phyloP scores from a whole-genome alignment of 2,113 vertebrate genomes.

The Gallinago undulata region DNA sequence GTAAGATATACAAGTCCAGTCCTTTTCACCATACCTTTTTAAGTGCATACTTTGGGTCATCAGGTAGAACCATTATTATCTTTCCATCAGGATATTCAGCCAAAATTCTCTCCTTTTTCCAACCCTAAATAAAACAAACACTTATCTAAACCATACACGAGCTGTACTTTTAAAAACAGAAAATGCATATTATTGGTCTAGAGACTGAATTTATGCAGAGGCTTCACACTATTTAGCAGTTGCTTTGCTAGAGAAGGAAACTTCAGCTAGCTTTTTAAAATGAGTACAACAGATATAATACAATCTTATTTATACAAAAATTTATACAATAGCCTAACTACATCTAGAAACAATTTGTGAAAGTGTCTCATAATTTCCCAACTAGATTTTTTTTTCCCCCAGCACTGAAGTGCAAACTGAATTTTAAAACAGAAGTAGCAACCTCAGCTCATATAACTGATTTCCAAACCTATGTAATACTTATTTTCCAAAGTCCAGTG shows the following conservation, averaged over 20 bases:
- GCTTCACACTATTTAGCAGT: slow-evolving; percentile 7
- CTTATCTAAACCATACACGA: slow-evolving; percentile 51
- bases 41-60: slow-evolving; percentile 96
- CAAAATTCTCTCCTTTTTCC: slow-evolving; percentile 98
- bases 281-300: background rate
- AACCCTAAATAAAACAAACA: slow-evolving; percentile 82
- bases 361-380: slow-evolving; percentile 31
- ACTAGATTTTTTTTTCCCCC: background rate
- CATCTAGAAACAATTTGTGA: slow-evolving; percentile 14
- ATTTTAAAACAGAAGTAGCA: slow-evolving; percentile 27
- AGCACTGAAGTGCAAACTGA: slow-evolving; percentile 24
- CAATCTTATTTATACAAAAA: background rate
- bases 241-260: slow-evolving; percentile 45
- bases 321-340: background rate
- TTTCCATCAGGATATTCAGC: slow-evolving; percentile 96
- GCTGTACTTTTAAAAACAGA: slow-evolving; percentile 8
- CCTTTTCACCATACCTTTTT: slow-evolving; percentile 86
- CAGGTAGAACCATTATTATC: slow-evolving; percentile 97
- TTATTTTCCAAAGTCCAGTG: slow-evolving; percentile 22
- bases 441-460: slow-evolving; percentile 51
- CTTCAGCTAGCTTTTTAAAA: slow-evolving; percentile 56
- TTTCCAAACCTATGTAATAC: slow-evolving; percentile 32
- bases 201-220: slow-evolving; percentile 1
- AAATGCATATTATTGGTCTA: background rate
- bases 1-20: background rate